A percentile compares a stretch with the other conserved stretches of the same genome.
Evolutionary conservation across 1,140 invertebrate species (phyloP).

Genomic region (Drosophila takahashii): DNA sequence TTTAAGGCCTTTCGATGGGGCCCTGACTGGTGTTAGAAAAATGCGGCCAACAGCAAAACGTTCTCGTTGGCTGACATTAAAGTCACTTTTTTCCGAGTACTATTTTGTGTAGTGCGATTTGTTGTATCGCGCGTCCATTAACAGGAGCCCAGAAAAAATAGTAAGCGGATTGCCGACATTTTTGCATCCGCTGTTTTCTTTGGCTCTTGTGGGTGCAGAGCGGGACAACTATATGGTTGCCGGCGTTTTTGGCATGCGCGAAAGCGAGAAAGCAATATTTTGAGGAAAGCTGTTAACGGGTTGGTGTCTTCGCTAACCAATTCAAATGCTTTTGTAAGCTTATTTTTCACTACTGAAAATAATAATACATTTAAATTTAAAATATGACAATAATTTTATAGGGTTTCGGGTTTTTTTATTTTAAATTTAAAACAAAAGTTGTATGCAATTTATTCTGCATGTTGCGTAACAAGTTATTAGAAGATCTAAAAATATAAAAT

Average conservation of each 20-base stretch:
- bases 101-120: constrained; percentile 78
- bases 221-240: constrained; percentile 18
- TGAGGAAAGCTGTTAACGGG: neutral
- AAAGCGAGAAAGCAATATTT: constrained; percentile 8
- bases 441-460: too few species aligned
- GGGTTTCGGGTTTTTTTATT: neutral
- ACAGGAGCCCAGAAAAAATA: constrained; percentile 57
- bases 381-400: neutral
- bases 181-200: constrained; percentile 21
- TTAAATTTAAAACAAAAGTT: too few species aligned
- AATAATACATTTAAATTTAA: neutral
- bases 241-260: neutral
- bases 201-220: constrained; percentile 16
- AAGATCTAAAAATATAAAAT: neutral
- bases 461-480: neutral
- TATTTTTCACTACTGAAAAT: neutral
- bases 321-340: constrained; percentile 4
- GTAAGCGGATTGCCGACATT: constrained; percentile 33
- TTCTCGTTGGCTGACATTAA: constrained; percentile 33
- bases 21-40: constrained; percentile 34
- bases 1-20: constrained; percentile 1
- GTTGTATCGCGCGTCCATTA: constrained; percentile 82
- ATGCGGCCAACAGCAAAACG: constrained; percentile 56
- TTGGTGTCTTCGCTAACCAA: constrained; percentile 22
- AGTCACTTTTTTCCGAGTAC: constrained; percentile 42